Percentiles rank a stretch among this genome's conserved stretches.
phyloP scores from a whole-genome alignment of 1,140 invertebrate genomes.

The Diabrotica undecimpunctata region DNA sequence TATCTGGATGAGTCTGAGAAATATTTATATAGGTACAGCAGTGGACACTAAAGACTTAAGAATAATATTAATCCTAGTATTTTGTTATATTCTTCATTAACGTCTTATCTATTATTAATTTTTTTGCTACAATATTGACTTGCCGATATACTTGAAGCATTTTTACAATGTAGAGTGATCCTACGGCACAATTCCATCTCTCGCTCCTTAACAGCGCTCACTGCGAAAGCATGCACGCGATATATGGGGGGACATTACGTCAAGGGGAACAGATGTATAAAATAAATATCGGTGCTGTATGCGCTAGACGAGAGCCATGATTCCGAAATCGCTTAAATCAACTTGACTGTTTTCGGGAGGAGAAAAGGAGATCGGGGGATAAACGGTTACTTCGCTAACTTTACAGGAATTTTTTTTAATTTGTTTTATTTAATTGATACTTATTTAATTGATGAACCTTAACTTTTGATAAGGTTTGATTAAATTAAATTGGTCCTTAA shows the following conservation, averaged over 20 bases:
- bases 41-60: no score
- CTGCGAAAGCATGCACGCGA: slow-evolving; percentile 52
- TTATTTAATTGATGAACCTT: no score
- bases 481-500: no score
- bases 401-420: no score
- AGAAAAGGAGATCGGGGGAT: neutral
- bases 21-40: no score
- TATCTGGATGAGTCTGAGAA: no score
- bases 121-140: no score
- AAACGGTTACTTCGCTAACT: no score
- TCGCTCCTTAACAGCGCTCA: slow-evolving; percentile 49
- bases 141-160: no score
- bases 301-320: slow-evolving; percentile 49
- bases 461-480: no score
- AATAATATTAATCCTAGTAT: neutral
- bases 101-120: no score
- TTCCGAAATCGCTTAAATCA: slow-evolving; percentile 52
- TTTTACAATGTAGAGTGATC: slow-evolving; percentile 17
- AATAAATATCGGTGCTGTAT: slow-evolving; percentile 51
- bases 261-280: slow-evolving; percentile 53
- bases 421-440: no score
- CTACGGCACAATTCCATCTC: slow-evolving; percentile 34
- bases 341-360: slow-evolving; percentile 24
- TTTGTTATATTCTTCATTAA: neutral
- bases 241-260: slow-evolving; percentile 52